These are phyloP conservation scores for Bellardia bayeri DNA, from an alignment of 2,888 invertebrate genomes.

Conservation along the genomic window DNA sequence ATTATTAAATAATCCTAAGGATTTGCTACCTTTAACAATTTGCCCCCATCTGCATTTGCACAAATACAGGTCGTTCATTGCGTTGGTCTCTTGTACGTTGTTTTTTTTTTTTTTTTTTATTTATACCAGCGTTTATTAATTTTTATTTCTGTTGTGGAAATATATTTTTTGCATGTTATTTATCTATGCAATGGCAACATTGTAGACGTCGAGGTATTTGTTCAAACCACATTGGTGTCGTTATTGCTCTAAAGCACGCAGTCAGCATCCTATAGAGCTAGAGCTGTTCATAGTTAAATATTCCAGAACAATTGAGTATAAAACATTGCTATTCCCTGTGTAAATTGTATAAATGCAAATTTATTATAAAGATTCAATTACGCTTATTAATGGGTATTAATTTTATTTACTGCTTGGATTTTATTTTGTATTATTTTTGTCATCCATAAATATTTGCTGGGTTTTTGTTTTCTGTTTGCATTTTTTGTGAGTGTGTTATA, in stretches of 20 bases:
- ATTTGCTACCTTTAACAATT: slow-evolving; percentile 41
- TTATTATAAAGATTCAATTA: slow-evolving; percentile 74
- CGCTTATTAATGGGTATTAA: slow-evolving; percentile 74
- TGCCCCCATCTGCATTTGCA: not conserved
- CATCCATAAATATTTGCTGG: slow-evolving; percentile 60
- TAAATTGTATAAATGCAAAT: slow-evolving; percentile 65
- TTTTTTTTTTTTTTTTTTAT: slow-evolving; percentile 43
- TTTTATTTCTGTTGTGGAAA: slow-evolving; percentile 34
- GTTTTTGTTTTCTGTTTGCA: not conserved
- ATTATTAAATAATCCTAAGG: slow-evolving; percentile 75
- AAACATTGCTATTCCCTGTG: slow-evolving; percentile 59
- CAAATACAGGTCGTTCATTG: slow-evolving; percentile 27
- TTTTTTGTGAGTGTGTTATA: not conserved
- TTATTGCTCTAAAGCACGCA: slow-evolving; percentile 60
- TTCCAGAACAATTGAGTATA: slow-evolving; percentile 31
- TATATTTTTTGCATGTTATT: slow-evolving; percentile 43
- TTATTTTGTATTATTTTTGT: slow-evolving; percentile 62
- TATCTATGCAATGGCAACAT: slow-evolving; percentile 65
- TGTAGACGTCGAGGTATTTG: slow-evolving; percentile 57
- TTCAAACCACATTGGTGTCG: slow-evolving; percentile 69
- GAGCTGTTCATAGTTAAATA: not conserved
- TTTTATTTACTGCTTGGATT: slow-evolving; percentile 72
- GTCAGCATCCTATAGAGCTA: slow-evolving; percentile 35
- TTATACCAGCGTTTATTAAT: slow-evolving; percentile 50
- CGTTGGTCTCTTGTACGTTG: slow-evolving; percentile 17